phyloP scores from a whole-genome alignment of 2,113 vertebrate species.

The Mola mola region DNA sequence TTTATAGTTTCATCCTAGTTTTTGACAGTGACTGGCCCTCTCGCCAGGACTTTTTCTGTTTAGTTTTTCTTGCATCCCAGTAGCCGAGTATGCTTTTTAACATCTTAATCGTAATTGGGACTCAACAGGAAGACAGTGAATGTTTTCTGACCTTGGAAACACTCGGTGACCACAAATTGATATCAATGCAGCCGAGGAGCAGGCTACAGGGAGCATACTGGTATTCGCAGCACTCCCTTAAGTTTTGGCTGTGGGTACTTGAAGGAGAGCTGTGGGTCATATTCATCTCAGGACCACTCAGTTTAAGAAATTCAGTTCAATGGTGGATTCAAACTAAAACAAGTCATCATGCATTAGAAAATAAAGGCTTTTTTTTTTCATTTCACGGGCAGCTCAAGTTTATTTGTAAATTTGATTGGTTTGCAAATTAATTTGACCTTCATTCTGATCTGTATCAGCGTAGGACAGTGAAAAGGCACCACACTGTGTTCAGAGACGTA shows the following conservation, averaged over 20 bases:
- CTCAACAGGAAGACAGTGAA: slow-evolving; percentile 2
- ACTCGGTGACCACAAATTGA: slow-evolving; percentile 12
- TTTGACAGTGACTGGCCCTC: slow-evolving; percentile 2
- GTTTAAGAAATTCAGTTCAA: slow-evolving; percentile 19
- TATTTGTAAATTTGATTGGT: slow-evolving; percentile 26
- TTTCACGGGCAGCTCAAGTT: slow-evolving; percentile 24
- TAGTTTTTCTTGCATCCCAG: neutral
- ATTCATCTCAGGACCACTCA: slow-evolving; percentile 25
- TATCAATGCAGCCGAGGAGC: slow-evolving; percentile 16
- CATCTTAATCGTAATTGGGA: slow-evolving; percentile 4
- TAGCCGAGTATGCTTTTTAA: neutral
- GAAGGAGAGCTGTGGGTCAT: slow-evolving; percentile 40
- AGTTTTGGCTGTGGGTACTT: slow-evolving; percentile 21
- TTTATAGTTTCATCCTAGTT: slow-evolving; percentile 4
- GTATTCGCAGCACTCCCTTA: slow-evolving; percentile 11
- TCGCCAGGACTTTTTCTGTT: no score
- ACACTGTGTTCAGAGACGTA: neutral
- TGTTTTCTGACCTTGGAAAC: slow-evolving; percentile 25
- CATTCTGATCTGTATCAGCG: neutral
- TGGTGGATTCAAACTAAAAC: slow-evolving; percentile 10
- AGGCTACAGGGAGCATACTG: slow-evolving; percentile 1
- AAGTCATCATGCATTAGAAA: slow-evolving; percentile 1
- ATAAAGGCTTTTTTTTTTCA: neutral
- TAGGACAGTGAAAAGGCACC: neutral
- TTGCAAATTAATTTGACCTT: slow-evolving; percentile 39